Percentiles rank a stretch among this genome's conserved stretches.
Evolutionary conservation across 2,797 vertebrate genomes (phyloP).

Genomic region (Arnoldichthys spilopterus): DNA sequence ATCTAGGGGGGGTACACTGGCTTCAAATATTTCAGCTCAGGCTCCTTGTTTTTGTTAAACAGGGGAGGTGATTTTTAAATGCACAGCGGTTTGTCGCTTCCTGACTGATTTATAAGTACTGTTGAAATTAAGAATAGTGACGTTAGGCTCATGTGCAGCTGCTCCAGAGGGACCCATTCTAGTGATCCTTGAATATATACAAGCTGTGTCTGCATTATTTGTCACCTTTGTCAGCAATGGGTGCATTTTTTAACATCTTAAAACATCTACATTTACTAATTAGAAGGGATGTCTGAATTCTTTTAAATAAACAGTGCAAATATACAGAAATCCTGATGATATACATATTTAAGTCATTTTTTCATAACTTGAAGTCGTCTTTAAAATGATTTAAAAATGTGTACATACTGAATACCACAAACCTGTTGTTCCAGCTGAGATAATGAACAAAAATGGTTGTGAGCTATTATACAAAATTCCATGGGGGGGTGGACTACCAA

Average conservation of each 20-base stretch:
- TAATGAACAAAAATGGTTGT: background rate
- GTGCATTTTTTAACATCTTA: too few species aligned
- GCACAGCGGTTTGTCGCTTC: too few species aligned
- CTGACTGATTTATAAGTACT: background rate
- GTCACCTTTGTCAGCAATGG: too few species aligned
- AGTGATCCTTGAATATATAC: too few species aligned
- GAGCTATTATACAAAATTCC: background rate
- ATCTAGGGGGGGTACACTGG: too few species aligned
- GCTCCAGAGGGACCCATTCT: background rate
- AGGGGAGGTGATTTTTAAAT: background rate
- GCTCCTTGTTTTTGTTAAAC: slow-evolving; percentile 8
- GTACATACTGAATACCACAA: background rate
- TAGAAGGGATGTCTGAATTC: too few species aligned
- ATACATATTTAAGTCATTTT: too few species aligned
- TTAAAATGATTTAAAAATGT: background rate
- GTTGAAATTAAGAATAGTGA: background rate
- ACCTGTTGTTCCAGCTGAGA: background rate
- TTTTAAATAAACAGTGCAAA: too few species aligned
- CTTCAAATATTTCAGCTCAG: background rate
- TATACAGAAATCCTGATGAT: too few species aligned
- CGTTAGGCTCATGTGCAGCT: background rate
- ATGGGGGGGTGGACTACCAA: background rate
- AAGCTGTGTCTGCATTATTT: too few species aligned
- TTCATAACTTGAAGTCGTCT: too few species aligned
- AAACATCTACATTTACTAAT: too few species aligned